Evolutionary conservation across 2,113 vertebrate genomes (phyloP).

Genomic region (Cygnus buccinator): DNA sequence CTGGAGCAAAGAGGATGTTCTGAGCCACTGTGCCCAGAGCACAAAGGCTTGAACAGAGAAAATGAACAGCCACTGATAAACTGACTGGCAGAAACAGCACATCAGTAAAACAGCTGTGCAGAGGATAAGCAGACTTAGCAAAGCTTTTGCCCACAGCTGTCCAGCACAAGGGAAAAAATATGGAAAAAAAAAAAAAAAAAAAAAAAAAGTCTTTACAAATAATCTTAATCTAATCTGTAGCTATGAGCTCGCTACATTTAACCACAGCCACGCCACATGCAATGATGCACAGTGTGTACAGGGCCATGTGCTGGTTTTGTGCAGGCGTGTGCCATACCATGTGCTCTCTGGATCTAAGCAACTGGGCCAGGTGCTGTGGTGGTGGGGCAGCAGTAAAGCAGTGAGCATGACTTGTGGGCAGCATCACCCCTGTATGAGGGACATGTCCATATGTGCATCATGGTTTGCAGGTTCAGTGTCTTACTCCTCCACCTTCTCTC

Average conservation of each 20-base stretch:
- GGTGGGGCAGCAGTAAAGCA: neutral
- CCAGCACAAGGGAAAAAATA: neutral
- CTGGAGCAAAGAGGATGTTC: neutral
- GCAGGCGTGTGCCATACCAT: fast-evolving
- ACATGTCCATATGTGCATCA: neutral
- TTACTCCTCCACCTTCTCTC: neutral
- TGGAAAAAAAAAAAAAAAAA: neutral
- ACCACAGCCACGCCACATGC: neutral
- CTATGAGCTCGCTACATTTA: neutral
- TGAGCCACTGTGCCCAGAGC: neutral
- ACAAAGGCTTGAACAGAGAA: neutral
- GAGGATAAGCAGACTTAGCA: neutral
- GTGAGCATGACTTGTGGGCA: neutral
- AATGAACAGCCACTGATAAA: fast-evolving
- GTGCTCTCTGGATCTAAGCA: neutral
- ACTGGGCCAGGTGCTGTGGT: neutral
- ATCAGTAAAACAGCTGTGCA: neutral
- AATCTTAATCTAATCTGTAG: neutral
- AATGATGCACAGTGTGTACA: neutral
- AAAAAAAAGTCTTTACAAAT: neutral
- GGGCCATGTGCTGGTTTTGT: fast-evolving
- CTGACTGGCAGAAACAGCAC: neutral
- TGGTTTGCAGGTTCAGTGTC: neutral
- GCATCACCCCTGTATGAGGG: neutral
- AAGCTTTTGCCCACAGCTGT: neutral